phyloP scores from a whole-genome alignment of 2,797 vertebrate genomes.

The Mus caroli region DNA sequence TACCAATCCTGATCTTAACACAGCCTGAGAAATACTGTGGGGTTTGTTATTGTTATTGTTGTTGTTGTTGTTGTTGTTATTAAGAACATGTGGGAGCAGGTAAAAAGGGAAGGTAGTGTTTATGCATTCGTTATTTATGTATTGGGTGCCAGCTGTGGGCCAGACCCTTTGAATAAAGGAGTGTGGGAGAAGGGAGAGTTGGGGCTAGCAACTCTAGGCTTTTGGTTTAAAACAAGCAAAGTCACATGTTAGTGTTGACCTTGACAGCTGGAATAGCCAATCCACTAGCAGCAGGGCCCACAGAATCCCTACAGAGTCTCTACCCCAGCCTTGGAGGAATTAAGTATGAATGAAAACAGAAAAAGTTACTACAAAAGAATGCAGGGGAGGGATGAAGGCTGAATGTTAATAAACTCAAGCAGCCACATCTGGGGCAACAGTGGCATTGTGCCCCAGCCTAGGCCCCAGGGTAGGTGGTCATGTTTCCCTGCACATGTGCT shows the following conservation, averaged over 20 bases:
- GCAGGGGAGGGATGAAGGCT: background rate
- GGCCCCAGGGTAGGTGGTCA: background rate
- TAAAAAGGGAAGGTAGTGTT: slow-evolving; percentile 17
- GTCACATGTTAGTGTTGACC: background rate
- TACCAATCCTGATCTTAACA: background rate
- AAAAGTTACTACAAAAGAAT: background rate
- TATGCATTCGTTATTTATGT: background rate
- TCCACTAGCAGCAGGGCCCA: background rate
- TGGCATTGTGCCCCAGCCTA: background rate
- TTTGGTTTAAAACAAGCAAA: background rate
- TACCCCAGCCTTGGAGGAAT: background rate
- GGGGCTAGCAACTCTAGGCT: background rate
- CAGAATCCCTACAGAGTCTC: background rate
- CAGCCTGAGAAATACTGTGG: background rate
- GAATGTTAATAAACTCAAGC: background rate
- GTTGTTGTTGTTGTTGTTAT: background rate
- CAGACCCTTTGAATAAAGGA: background rate
- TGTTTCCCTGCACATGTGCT: background rate
- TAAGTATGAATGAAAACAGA: background rate
- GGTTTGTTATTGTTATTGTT: no score
- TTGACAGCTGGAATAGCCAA: background rate
- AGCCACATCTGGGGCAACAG: background rate
- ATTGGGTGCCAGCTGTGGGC: background rate
- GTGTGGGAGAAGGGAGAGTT: background rate
- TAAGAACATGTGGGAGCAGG: background rate